Evolutionary conservation across 2,888 invertebrate species (phyloP).

Genomic region (Drosophila diplacantha): DNA sequence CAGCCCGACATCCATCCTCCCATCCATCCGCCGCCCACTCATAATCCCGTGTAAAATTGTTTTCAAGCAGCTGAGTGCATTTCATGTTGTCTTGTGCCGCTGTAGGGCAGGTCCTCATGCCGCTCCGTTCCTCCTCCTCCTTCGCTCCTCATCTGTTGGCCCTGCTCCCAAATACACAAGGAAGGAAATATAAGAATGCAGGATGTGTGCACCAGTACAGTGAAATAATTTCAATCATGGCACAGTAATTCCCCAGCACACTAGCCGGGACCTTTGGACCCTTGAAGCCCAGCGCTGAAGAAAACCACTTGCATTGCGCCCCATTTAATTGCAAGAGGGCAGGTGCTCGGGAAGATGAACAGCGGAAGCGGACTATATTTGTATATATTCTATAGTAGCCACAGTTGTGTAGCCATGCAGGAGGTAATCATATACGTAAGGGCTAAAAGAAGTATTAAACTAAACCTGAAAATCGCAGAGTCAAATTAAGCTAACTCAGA

Average conservation of each 20-base stretch:
- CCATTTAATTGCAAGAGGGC: slow-evolving; percentile 39
- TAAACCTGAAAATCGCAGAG: neutral
- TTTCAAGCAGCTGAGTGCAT: slow-evolving; percentile 57
- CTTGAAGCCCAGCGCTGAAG: slow-evolving; percentile 23
- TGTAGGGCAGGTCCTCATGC: slow-evolving; percentile 30
- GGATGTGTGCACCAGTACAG: slow-evolving; percentile 37
- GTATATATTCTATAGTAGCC: slow-evolving; percentile 8
- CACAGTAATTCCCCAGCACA: slow-evolving; percentile 50
- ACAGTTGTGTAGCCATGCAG: slow-evolving; percentile 12
- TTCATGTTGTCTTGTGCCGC: slow-evolving; percentile 40
- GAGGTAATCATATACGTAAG: neutral
- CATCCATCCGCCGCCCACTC: slow-evolving; percentile 17
- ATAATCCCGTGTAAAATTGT: slow-evolving; percentile 66
- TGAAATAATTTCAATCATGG: slow-evolving; percentile 70
- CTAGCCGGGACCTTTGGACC: slow-evolving; percentile 30
- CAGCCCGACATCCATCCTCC: neutral
- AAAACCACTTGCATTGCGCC: slow-evolving; percentile 28
- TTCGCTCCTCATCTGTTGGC: slow-evolving; percentile 38
- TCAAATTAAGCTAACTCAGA: neutral
- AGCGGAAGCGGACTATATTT: slow-evolving; percentile 3
- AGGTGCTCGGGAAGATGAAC: slow-evolving; percentile 19
- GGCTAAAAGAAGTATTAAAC: neutral
- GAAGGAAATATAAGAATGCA: slow-evolving; percentile 11
- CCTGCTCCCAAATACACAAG: slow-evolving; percentile 20
- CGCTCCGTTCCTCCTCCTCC: slow-evolving; percentile 14